Conservation (phyloP, 92 coral and sea anemone genomes). For the Ricordea florida region DNA sequence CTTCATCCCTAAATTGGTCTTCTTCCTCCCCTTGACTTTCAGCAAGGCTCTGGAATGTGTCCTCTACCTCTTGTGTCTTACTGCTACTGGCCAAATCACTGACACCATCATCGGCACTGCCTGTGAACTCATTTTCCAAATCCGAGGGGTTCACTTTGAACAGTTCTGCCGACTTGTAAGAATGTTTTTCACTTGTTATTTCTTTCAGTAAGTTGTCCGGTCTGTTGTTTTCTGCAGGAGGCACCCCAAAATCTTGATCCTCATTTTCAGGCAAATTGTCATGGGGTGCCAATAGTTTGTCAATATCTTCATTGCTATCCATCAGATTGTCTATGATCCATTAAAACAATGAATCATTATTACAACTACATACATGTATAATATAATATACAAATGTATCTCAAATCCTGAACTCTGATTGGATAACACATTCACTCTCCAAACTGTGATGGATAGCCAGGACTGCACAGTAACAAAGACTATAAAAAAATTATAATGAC, state of each 20-base stretch:
- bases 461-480: too few relatives aligned
- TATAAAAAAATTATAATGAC: too few relatives aligned
- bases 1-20: slow-evolving; percentile 66
- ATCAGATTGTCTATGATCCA: slow-evolving; percentile 53
- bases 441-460: not conserved
- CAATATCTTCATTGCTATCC: slow-evolving; percentile 81
- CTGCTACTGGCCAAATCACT: not conserved
- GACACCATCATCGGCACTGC: not conserved
- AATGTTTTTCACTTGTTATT: slow-evolving; percentile 14
- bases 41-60: slow-evolving; percentile 1
- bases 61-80: slow-evolving; percentile 3
- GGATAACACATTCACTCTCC: too few relatives aligned
- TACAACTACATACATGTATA: not conserved
- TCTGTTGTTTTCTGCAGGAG: slow-evolving; percentile 31
- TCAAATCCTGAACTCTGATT: too few relatives aligned
- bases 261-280: slow-evolving; percentile 52
- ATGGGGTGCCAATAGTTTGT: slow-evolving; percentile 72
- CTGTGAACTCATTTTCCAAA: slow-evolving; percentile 36
- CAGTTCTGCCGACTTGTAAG: slow-evolving; percentile 20
- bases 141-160: slow-evolving; percentile 23
- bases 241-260: slow-evolving; percentile 10
- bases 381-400: too few relatives aligned
- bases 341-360: not conserved
- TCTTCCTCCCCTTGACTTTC: slow-evolving; percentile 37
- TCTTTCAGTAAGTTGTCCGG: slow-evolving; percentile 44